Conservation (phyloP, 2,113 vertebrate species). For the Phainopepla nitens region DNA sequence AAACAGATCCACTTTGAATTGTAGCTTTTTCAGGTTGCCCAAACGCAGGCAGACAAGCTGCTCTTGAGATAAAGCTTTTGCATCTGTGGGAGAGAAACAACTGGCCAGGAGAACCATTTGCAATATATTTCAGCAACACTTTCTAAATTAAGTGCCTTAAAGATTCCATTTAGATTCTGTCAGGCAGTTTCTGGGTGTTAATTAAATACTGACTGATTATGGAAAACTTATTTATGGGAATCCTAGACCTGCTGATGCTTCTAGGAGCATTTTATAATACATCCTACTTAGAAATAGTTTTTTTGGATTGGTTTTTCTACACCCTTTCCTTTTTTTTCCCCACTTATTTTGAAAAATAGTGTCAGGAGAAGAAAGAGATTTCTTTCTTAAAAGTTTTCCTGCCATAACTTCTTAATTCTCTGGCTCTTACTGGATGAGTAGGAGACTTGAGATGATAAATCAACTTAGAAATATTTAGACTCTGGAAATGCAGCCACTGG, state of each 20-base stretch:
- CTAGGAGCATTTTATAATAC: background rate
- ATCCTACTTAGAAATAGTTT: background rate
- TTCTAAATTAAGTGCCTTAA: slow-evolving; percentile 29
- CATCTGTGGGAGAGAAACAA: background rate
- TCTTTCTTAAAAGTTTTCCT: background rate
- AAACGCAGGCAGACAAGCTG: background rate
- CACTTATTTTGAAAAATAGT: background rate
- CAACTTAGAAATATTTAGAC: background rate
- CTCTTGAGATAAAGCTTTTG: background rate
- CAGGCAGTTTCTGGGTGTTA: slow-evolving; percentile 36
- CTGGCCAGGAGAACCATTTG: background rate
- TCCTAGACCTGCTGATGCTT: slow-evolving; percentile 22
- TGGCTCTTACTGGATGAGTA: background rate
- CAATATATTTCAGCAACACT: background rate
- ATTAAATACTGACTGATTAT: slow-evolving; percentile 39
- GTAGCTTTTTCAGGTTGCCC: background rate
- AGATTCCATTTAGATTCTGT: slow-evolving; percentile 58
- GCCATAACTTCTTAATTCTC: background rate
- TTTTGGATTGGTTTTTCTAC: background rate
- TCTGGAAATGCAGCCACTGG: background rate
- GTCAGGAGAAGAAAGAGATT: background rate
- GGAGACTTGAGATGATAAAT: background rate
- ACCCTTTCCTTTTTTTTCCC: background rate
- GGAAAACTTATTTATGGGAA: slow-evolving; percentile 28
- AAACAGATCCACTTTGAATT: background rate